Percentiles rank a stretch among this genome's conserved stretches.
These are phyloP conservation scores for human DNA, from an alignment of 2,113 vertebrate species.

Conservation along the genomic window GRCh38 chr7:8671501-8672000, in stretches of 20 bases:
- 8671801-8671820: background rate
- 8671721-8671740: slow-evolving; percentile 41
- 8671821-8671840: background rate
- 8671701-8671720: background rate
- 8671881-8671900: too few relatives aligned
- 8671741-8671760: slow-evolving; percentile 43
- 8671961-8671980: too few relatives aligned
- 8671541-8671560: slow-evolving; percentile 67
- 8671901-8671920: too few relatives aligned
- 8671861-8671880: too few relatives aligned
- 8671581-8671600: slow-evolving; percentile 47
- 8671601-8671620: slow-evolving; percentile 21
- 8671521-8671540: slow-evolving; percentile 69
- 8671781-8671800: slow-evolving; percentile 38
- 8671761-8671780: background rate
- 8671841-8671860: too few relatives aligned
- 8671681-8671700: background rate
- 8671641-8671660: slow-evolving; percentile 45
- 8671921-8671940: too few relatives aligned
- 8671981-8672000: too few relatives aligned
- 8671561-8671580: slow-evolving; percentile 63
- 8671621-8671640: slow-evolving; percentile 64
- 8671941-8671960: too few relatives aligned
- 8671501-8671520: slow-evolving; percentile 64
- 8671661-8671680: slow-evolving; percentile 41